Percentiles rank a stretch among this genome's conserved stretches.
These are phyloP conservation scores for Radopholus similis DNA, from an alignment of 1,140 invertebrate species.

Conservation along the genomic window DNA sequence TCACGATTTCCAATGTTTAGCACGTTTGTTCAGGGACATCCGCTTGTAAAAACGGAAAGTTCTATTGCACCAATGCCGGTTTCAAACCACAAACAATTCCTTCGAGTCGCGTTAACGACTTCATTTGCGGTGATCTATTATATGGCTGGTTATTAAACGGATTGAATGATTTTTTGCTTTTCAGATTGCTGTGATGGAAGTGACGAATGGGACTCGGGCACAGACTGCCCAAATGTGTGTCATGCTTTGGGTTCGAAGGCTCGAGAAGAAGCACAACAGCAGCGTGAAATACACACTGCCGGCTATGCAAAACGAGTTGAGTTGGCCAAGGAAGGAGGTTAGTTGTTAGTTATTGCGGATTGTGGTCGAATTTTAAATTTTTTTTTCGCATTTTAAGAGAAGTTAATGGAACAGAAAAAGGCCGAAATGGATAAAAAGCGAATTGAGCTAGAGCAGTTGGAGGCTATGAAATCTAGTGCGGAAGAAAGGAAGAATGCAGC, in stretches of 20 bases:
- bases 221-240: constrained; percentile 63
- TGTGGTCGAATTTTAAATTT: constrained; percentile 71
- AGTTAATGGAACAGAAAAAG: constrained; percentile 47
- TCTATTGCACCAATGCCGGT: constrained; percentile 87
- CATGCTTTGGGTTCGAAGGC: constrained; percentile 76
- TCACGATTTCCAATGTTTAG: constrained; percentile 15
- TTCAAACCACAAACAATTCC: constrained; percentile 75
- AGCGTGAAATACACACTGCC: constrained; percentile 67
- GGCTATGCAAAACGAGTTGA: constrained; percentile 72
- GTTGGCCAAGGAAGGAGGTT: constrained; percentile 73
- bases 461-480: constrained; percentile 62
- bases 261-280: constrained; percentile 57
- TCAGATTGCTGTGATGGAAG: constrained; percentile 92
- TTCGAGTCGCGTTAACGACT: constrained; percentile 88
- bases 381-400: constrained; percentile 42
- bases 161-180: constrained; percentile 27
- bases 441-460: constrained; percentile 48
- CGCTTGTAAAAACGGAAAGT: constrained; percentile 79
- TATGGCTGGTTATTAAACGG: background rate
- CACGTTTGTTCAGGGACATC: constrained; percentile 71
- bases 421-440: constrained; percentile 34
- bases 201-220: constrained; percentile 69
- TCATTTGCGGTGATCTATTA: constrained; percentile 74
- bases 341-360: constrained; percentile 40
- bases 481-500: constrained; percentile 70